Conservation (phyloP, 2,113 vertebrate genomes). For the Pollachius pollachius region DNA sequence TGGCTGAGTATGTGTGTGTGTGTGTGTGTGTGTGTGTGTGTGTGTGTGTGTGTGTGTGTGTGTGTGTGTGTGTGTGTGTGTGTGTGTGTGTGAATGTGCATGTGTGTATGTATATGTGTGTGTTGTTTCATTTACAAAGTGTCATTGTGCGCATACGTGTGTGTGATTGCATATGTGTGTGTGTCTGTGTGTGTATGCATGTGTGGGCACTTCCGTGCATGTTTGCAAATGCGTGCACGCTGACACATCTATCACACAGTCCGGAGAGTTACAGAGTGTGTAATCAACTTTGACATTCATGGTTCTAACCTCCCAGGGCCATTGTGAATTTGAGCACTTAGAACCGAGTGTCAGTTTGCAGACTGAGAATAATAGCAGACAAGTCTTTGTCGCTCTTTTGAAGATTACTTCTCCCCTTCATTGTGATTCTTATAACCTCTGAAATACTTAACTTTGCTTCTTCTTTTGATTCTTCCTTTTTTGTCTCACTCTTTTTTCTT, state of each 20-base stretch:
- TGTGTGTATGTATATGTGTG: not conserved
- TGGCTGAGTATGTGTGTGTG: slow-evolving; percentile 4
- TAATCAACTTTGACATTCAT: slow-evolving; percentile 71
- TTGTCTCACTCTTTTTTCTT: too few species aligned
- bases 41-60: not conserved
- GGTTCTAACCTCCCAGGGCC: slow-evolving; percentile 64
- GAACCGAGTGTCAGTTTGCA: slow-evolving; percentile 57
- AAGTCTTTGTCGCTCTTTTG: slow-evolving; percentile 44
- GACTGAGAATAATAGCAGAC: slow-evolving; percentile 59
- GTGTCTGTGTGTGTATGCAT: not conserved
- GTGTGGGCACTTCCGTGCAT: not conserved
- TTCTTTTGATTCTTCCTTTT: too few species aligned
- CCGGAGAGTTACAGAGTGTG: slow-evolving; percentile 57
- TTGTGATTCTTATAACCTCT: slow-evolving; percentile 53
- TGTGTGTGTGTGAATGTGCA: not conserved
- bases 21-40: slow-evolving; percentile 6
- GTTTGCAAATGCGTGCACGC: slow-evolving; percentile 3
- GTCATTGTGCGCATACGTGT: not conserved
- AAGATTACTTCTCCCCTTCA: slow-evolving; percentile 60
- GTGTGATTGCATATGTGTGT: slow-evolving; percentile 4
- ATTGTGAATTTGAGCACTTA: slow-evolving; percentile 56
- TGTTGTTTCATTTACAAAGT: not conserved
- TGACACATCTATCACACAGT: slow-evolving; percentile 46
- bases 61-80: not conserved
- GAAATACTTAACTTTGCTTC: slow-evolving; percentile 32